Evolutionary conservation across 1,140 invertebrate genomes (phyloP).

Genomic region (Diuraphis noxia): DNA sequence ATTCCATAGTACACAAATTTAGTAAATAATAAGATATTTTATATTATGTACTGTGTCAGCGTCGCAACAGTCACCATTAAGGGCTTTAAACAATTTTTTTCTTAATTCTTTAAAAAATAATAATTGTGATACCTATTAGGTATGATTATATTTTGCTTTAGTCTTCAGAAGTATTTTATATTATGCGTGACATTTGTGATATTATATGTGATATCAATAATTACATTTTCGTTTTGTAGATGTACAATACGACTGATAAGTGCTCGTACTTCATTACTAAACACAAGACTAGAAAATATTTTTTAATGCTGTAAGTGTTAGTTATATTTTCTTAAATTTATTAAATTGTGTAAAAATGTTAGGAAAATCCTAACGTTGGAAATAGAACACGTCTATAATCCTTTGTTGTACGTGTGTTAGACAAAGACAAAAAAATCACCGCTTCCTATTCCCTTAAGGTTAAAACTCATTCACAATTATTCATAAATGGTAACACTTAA

Average conservation of each 20-base stretch:
- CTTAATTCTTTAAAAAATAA: no score
- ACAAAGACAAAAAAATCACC: no score
- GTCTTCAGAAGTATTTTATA: neutral
- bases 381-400: no score
- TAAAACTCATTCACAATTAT: no score
- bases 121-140: no score
- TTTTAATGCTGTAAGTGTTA: neutral
- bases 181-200: neutral
- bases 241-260: no score
- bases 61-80: no score
- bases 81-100: neutral
- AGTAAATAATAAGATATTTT: neutral
- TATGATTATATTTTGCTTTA: neutral
- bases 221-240: neutral
- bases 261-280: neutral
- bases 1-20: neutral
- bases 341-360: neutral
- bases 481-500: no score
- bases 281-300: neutral
- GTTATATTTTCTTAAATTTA: neutral
- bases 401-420: no score
- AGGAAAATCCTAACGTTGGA: no score
- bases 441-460: no score
- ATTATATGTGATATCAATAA: neutral
- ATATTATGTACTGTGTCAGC: no score